phyloP scores from a whole-genome alignment of 1,140 invertebrate species.

The Anadara kagoshimensis region DNA sequence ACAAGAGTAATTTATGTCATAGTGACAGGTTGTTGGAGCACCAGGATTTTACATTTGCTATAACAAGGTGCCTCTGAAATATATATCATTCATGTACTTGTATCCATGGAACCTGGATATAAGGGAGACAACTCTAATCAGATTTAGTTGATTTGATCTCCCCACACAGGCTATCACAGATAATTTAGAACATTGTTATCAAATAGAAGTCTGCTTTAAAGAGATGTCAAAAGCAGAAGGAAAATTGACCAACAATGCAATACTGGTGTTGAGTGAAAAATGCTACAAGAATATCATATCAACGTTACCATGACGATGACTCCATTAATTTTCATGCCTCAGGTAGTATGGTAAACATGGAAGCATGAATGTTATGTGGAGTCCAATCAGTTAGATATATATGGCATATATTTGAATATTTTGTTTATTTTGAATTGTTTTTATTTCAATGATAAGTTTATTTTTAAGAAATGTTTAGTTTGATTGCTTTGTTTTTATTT shows the following conservation, averaged over 20 bases:
- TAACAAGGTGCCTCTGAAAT: too few species aligned
- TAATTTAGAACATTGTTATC: slow-evolving; percentile 24
- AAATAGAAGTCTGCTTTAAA: slow-evolving; percentile 15
- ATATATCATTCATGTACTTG: too few species aligned
- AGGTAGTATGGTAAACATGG: slow-evolving; percentile 3
- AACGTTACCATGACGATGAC: slow-evolving; percentile 21
- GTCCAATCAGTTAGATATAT: neutral
- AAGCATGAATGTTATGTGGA: neutral
- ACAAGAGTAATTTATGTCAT: too few species aligned
- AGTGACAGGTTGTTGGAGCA: too few species aligned
- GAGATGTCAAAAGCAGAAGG: slow-evolving; percentile 35
- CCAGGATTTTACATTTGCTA: too few species aligned
- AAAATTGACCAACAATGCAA: slow-evolving; percentile 22
- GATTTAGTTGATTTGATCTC: neutral
- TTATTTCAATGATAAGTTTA: neutral
- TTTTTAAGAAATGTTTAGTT: neutral
- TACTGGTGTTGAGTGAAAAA: slow-evolving; percentile 27
- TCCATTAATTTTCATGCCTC: neutral
- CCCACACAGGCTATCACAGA: slow-evolving; percentile 32
- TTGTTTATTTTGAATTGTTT: neutral
- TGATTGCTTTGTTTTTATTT: neutral
- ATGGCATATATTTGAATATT: neutral
- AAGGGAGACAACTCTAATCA: neutral
- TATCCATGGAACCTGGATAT: neutral
- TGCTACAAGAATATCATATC: slow-evolving; percentile 36